Percentiles rank a stretch among this genome's conserved stretches.
Conservation (phyloP, 2,797 vertebrate species). For the Ptychobarbus kaznakovi region DNA sequence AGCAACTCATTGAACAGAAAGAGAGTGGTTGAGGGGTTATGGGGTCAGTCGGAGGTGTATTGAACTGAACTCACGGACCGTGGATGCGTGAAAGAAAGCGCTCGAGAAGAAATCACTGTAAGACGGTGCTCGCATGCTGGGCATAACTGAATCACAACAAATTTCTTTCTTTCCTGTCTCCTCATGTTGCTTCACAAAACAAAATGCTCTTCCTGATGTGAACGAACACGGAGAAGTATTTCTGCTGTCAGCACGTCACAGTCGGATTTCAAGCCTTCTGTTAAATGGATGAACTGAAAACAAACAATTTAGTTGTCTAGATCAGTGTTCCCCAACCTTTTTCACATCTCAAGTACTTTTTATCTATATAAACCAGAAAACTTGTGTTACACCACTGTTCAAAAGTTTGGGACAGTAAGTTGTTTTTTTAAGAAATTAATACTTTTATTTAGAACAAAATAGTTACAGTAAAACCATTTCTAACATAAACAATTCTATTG, state of each 20-base stretch:
- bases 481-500: neutral
- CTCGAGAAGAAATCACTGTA: slow-evolving; percentile 19
- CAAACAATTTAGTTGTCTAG: slow-evolving; percentile 29
- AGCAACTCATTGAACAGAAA: slow-evolving; percentile 50
- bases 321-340: neutral
- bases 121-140: slow-evolving; percentile 1
- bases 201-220: slow-evolving; percentile 21
- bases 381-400: neutral
- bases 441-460: neutral
- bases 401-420: neutral
- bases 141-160: slow-evolving; percentile 44
- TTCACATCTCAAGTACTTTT: neutral
- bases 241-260: slow-evolving; percentile 40
- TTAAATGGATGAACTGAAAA: slow-evolving; percentile 41
- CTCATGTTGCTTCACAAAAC: slow-evolving; percentile 29
- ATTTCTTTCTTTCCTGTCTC: slow-evolving; percentile 18
- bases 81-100: slow-evolving; percentile 40
- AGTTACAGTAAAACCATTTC: neutral
- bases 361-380: neutral
- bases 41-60: slow-evolving; percentile 72
- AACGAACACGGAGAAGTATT: slow-evolving; percentile 18
- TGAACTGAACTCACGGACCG: slow-evolving; percentile 59
- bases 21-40: slow-evolving; percentile 49
- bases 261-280: slow-evolving; percentile 17
- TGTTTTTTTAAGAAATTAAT: neutral